Evolutionary conservation across 2,888 invertebrate genomes (phyloP), one percentile per base, ranked within the genome.

Genomic region (Caenorhabditis uteleia): DNA sequence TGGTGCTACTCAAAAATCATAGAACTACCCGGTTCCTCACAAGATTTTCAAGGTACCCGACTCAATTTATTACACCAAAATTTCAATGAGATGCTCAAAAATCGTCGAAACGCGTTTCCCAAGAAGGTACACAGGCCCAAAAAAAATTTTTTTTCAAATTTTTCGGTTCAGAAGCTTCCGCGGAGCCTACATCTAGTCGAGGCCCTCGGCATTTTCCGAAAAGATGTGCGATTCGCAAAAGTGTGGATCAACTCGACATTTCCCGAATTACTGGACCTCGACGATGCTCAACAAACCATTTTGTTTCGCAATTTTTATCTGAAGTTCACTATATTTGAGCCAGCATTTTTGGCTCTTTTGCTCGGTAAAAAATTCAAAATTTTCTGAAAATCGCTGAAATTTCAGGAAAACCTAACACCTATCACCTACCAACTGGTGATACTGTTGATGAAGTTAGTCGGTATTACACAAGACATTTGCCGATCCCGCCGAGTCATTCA

Each of bases 391-490:
- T n/a, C n/a, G 8, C 7, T 27, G 36, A 44, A 34, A 18, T 39
- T 57, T 21, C 40, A 58, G 58, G 51, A 31, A 59, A 59, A 27
- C 53, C 59, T 1, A 39, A 48, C 16, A 59, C 59, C 1, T 59
- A 59, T 39, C 59, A 59, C 46, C 36, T 59, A 38, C 59, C 59
- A 21, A 53, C 53, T 5, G 59, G 59, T 16, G 59, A 59, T 25
- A 29, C 48, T 31, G 59, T 59, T 16, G 59, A 59, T 20, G 59
- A 59, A 38, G 53, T 48, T 14, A 53, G 59, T 14, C 23, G 33
- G 23, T 59, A 59, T 38, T 59, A 59, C 20, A 59, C 59, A 23
- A 47, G 53, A 25, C 59, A 59, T 34, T 27, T 59, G 31, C 29
- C 38, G 10, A 47, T 34, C 27, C 53, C 59, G 4, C 53, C 59